Base-by-base conservation (phyloP, 2,888 invertebrate species). In the Norana najaformis region DNA sequence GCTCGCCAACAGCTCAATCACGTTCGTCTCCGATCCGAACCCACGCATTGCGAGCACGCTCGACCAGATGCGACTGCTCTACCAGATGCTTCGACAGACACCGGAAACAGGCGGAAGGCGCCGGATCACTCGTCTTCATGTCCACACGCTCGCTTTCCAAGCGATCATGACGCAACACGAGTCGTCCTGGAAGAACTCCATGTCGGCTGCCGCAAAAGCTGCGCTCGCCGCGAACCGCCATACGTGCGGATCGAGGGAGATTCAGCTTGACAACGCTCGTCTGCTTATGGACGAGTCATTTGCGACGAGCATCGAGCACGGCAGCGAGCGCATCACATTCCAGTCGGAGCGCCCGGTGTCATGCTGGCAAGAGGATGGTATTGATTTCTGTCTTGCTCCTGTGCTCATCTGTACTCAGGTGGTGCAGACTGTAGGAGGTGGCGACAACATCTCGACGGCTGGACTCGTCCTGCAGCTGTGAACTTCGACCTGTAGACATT, bases 361-460 rank as follows among this genome's bases (percentile, higher is more conserved):
- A 0, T 97, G 97, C 94, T 97, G 97, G 97, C 96, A 96, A 82
- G 97, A 97, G 94, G 89, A 93, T 89, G 90, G 88, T 23, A 41
- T 38, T 11, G 90, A 93, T 89, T 90, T 88, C 35, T 97, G 97
- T 94, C 96, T 97, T 13, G 97, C 97, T 0, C 97, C 97, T 0
- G 97, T 97, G 14, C 95, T 97, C 39, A 97, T 97, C 6, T 97
- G 97, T 93, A 97, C 97, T 0, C 96, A 97, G 92, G 97, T 97
- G 0, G 96, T 96, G 91, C 96, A 97, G 93, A 97, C 97, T 0
- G 97, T 97, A 0, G 97, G 97, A 0, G 97, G 97, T 20, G 97
- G 97, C 0, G 97, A 97, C 94, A 97, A 97, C 93, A 97, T 97
- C 92, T 97, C 97, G 0, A 97, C 97, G n/a, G 97, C 97, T 3